These are phyloP conservation scores for Heliconius aoede DNA, from an alignment of 2,888 invertebrate species.

Conservation along the genomic window DNA sequence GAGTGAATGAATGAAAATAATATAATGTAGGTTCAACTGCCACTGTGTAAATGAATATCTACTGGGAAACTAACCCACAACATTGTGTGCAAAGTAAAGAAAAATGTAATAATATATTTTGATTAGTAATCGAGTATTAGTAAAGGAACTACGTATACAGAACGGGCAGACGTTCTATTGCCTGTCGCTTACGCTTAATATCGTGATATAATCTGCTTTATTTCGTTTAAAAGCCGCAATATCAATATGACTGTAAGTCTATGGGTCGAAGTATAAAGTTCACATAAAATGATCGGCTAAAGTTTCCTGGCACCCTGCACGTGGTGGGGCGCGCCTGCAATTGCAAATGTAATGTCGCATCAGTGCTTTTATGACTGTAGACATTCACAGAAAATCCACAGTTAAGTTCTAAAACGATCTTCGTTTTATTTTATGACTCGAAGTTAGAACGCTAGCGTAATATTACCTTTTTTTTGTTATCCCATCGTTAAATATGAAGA, in stretches of 20 bases:
- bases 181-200: neutral
- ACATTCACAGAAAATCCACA: slow-evolving; percentile 58
- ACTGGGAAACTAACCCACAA: too few relatives aligned
- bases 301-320: slow-evolving; percentile 67
- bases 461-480: slow-evolving; percentile 34
- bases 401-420: slow-evolving; percentile 58
- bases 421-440: slow-evolving; percentile 54
- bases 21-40: too few relatives aligned
- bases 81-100: too few relatives aligned
- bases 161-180: neutral
- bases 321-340: slow-evolving; percentile 54
- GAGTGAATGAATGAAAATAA: too few relatives aligned
- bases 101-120: neutral
- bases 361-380: slow-evolving; percentile 63
- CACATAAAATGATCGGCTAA: slow-evolving; percentile 49
- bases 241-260: slow-evolving; percentile 26
- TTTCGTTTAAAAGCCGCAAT: neutral
- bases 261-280: slow-evolving; percentile 52
- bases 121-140: neutral
- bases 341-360: slow-evolving; percentile 63
- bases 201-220: neutral
- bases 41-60: too few relatives aligned
- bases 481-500: slow-evolving; percentile 3
- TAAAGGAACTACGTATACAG: neutral
- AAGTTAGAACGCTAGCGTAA: slow-evolving; percentile 37